A percentile compares a stretch with the other conserved stretches of the same genome.
phyloP scores from a whole-genome alignment of 1,140 invertebrate species.

The Sminthurides bifidus region DNA sequence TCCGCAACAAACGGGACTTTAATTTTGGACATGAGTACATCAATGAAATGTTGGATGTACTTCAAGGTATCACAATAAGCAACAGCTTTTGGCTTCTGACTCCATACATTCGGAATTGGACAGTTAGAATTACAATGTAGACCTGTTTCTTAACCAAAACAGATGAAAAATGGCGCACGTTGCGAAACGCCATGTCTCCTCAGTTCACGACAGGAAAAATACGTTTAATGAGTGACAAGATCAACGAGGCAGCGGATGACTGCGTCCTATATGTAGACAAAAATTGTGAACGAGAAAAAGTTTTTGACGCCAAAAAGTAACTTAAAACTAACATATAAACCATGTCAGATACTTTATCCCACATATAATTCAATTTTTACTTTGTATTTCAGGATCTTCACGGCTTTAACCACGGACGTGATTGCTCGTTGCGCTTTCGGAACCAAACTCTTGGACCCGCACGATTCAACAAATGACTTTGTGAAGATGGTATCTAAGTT shows the following conservation, averaged over 20 bases:
- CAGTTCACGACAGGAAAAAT: neutral
- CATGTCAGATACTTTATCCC: no score
- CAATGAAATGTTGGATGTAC: no score
- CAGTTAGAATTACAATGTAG: neutral
- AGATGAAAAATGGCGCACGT: constrained; percentile 2
- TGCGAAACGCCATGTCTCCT: neutral
- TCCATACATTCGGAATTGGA: neutral
- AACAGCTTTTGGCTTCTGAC: constrained; percentile 7
- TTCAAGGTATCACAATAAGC: no score
- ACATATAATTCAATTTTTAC: neutral
- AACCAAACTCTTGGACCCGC: constrained; percentile 7
- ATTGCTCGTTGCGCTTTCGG: constrained; percentile 15
- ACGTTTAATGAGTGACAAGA: no score
- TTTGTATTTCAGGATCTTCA: constrained; percentile 4
- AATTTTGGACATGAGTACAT: constrained; percentile 13
- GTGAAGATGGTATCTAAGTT: neutral
- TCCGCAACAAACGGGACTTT: constrained; percentile 5
- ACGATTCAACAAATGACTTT: constrained; percentile 5
- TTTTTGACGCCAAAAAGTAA: no score
- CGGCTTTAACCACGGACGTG: constrained; percentile 9
- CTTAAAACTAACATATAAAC: no score
- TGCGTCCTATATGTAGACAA: no score
- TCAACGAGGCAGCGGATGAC: no score
- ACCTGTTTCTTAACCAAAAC: no score
- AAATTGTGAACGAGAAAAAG: no score